These are phyloP conservation scores for Mareca strepera DNA, from an alignment of 2,797 vertebrate species.

Conservation along the genomic window DNA sequence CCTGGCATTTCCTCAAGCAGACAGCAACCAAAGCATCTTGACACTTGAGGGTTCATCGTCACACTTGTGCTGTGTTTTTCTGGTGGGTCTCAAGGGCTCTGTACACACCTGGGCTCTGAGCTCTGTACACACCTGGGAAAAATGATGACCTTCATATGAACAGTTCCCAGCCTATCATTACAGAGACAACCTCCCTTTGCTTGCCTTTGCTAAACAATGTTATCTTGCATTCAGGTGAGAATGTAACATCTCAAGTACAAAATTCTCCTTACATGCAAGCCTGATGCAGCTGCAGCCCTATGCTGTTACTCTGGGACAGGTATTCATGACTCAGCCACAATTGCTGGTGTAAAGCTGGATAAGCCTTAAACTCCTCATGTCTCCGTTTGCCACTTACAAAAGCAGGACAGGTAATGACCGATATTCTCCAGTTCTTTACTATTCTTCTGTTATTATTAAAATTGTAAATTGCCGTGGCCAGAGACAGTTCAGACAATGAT, in stretches of 20 bases:
- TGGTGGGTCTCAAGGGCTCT: neutral
- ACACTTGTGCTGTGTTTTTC: too few species aligned
- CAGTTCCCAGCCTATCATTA: neutral
- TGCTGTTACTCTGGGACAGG: neutral
- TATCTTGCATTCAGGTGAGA: neutral
- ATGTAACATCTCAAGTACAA: accelerated
- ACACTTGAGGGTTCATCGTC: neutral
- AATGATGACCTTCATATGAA: neutral
- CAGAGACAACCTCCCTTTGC: neutral
- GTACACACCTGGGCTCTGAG: too few species aligned
- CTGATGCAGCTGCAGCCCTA: neutral
- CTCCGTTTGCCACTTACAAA: neutral
- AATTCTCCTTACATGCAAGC: neutral
- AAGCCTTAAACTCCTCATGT: neutral
- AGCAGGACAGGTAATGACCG: neutral
- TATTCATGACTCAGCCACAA: neutral
- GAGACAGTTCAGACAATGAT: neutral
- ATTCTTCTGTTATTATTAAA: neutral
- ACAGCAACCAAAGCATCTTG: neutral
- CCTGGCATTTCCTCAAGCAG: neutral
- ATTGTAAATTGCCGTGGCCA: neutral
- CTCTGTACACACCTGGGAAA: neutral
- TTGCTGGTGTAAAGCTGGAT: neutral
- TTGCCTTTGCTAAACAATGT: neutral
- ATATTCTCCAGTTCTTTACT: neutral